Conservation (phyloP, 2,797 vertebrate genomes). For the Acridotheres tristis region DNA sequence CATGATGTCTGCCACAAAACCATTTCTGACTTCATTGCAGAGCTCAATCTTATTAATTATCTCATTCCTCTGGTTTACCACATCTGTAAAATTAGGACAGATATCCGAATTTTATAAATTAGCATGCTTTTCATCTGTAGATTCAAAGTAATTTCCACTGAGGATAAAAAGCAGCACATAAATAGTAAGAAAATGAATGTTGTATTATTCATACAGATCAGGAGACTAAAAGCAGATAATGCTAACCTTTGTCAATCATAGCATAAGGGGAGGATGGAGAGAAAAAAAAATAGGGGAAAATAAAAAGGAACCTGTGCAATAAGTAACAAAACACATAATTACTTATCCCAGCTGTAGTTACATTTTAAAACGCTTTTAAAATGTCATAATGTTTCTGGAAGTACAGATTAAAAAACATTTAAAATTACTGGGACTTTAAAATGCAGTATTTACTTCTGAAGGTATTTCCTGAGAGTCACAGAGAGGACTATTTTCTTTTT, state of each 20-base stretch:
- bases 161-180: constrained; percentile 53
- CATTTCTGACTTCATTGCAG: neutral
- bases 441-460: neutral
- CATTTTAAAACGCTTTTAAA: neutral
- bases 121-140: constrained; percentile 54
- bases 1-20: neutral
- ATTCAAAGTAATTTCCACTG: constrained; percentile 54
- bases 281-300: neutral
- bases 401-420: neutral
- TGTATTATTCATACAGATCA: constrained; percentile 42
- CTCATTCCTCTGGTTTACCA: constrained; percentile 33
- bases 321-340: neutral
- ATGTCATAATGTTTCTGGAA: neutral
- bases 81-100: constrained; percentile 47
- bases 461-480: neutral
- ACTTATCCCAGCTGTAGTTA: neutral
- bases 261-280: neutral
- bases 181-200: constrained; percentile 29
- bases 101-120: constrained; percentile 43
- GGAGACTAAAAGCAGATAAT: constrained; percentile 21
- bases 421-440: neutral
- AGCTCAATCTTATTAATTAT: constrained; percentile 32
- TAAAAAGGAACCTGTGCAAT: neutral
- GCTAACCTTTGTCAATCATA: constrained; percentile 14
- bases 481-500: neutral